A percentile compares a stretch with the other conserved stretches of the same genome.
These are phyloP conservation scores for Mesocentrotus franciscanus DNA, from an alignment of 53 echinoderm and acorn worm species.

Conservation along the genomic window DNA sequence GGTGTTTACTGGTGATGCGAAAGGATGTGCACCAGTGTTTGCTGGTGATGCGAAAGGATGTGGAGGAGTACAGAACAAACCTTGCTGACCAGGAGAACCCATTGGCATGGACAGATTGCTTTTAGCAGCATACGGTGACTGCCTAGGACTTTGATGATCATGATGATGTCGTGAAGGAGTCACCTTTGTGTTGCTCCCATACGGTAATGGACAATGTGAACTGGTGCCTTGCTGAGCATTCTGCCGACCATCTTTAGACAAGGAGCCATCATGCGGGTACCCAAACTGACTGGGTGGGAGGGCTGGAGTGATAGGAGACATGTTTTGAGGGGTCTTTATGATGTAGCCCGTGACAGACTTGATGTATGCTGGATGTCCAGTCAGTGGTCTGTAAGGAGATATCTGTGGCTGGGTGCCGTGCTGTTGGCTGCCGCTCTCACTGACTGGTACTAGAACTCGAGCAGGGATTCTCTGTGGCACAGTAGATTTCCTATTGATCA, in stretches of 20 bases:
- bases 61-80: slow-evolving; percentile 1
- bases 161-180: slow-evolving; percentile 37
- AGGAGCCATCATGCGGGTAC: slow-evolving; percentile 64
- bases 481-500: slow-evolving; percentile 42
- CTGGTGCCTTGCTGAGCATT: background rate
- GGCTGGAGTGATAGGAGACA: background rate
- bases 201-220: background rate
- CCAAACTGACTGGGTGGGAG: slow-evolving; percentile 50
- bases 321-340: slow-evolving; percentile 17
- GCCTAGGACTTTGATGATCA: slow-evolving; percentile 39
- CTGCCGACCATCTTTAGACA: slow-evolving; percentile 35
- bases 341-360: slow-evolving; percentile 27
- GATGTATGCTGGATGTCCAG: slow-evolving; percentile 16
- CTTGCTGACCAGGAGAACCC: slow-evolving; percentile 43
- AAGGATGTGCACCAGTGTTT: too few species aligned
- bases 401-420: slow-evolving; percentile 47
- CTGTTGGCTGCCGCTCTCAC: slow-evolving; percentile 41
- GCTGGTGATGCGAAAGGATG: background rate
- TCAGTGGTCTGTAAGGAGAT: slow-evolving; percentile 34
- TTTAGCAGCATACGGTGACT: slow-evolving; percentile 17
- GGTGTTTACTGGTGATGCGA: too few species aligned
- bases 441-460: slow-evolving; percentile 17
- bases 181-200: slow-evolving; percentile 31
- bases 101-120: background rate
- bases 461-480: slow-evolving; percentile 47